Evolutionary conservation across 1,140 invertebrate species (phyloP).

Genomic region (Galleria mellonella): DNA sequence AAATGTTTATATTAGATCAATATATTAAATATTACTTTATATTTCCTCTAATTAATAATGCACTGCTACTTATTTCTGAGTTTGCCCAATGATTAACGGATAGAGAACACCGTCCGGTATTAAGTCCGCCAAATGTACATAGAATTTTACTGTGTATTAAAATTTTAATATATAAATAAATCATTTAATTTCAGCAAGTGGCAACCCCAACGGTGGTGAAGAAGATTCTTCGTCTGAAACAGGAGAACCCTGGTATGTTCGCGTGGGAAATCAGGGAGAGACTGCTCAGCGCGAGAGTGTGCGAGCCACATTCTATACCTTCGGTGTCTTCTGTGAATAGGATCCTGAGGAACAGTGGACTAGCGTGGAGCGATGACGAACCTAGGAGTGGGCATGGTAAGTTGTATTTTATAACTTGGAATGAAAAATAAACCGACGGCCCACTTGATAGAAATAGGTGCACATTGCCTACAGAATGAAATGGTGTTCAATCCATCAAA

Average conservation of each 20-base stretch:
- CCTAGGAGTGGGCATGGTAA: constrained; percentile 41
- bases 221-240: constrained; percentile 92
- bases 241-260: constrained; percentile 94
- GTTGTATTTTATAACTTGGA: background rate
- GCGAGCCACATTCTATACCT: constrained; percentile 90
- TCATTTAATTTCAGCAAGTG: constrained; percentile 85
- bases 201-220: constrained; percentile 94
- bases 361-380: constrained; percentile 79
- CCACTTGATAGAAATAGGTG: no score
- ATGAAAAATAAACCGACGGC: no score
- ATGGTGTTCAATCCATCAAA: no score
- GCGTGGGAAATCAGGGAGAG: constrained; percentile 95
- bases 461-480: no score
- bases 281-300: constrained; percentile 87
- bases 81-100: no score
- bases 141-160: no score
- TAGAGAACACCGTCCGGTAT: no score
- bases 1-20: no score
- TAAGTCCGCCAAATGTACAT: no score
- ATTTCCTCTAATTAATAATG: no score
- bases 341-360: constrained; percentile 90
- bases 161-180: background rate
- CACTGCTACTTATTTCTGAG: no score
- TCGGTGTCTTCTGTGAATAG: constrained; percentile 96
- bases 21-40: no score